Percentiles rank a stretch among this genome's conserved stretches.
phyloP scores from a whole-genome alignment of 2,113 vertebrate genomes.

The Pedetes capensis region DNA sequence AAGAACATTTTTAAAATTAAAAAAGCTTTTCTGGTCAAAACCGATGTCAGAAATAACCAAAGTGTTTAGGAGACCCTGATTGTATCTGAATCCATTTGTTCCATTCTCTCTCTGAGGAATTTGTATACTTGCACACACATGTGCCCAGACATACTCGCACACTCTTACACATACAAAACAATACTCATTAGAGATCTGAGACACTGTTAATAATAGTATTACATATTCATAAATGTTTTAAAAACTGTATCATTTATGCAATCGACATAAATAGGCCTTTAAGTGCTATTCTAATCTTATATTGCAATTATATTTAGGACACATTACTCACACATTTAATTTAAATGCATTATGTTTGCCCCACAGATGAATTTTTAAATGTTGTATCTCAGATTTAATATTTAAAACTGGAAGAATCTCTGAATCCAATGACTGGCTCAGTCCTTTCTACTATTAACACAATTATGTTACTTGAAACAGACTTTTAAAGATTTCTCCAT shows the following conservation, averaged over 20 bases:
- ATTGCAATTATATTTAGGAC: constrained; percentile 61
- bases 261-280: constrained; percentile 55
- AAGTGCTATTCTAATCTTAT: constrained; percentile 62
- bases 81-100: constrained; percentile 43
- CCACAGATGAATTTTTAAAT: constrained; percentile 25
- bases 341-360: not conserved
- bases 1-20: constrained; percentile 40
- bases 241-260: constrained; percentile 56
- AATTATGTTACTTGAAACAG: not conserved
- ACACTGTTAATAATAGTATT: constrained; percentile 48
- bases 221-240: constrained; percentile 65
- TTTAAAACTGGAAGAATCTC: not conserved
- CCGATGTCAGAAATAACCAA: constrained; percentile 34
- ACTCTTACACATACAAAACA: not conserved
- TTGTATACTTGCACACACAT: not conserved
- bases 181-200: constrained; percentile 38
- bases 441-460: not conserved
- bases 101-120: constrained; percentile 10
- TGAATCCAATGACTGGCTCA: not conserved
- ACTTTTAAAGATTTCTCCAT: not conserved
- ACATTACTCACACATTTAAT: constrained; percentile 34
- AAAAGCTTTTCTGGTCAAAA: constrained; percentile 52
- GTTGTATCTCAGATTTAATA: not conserved
- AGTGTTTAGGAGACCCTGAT: not conserved
- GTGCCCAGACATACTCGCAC: not conserved